phyloP scores from a whole-genome alignment of 2,888 invertebrate genomes.

The Epirrhoe alternata region DNA sequence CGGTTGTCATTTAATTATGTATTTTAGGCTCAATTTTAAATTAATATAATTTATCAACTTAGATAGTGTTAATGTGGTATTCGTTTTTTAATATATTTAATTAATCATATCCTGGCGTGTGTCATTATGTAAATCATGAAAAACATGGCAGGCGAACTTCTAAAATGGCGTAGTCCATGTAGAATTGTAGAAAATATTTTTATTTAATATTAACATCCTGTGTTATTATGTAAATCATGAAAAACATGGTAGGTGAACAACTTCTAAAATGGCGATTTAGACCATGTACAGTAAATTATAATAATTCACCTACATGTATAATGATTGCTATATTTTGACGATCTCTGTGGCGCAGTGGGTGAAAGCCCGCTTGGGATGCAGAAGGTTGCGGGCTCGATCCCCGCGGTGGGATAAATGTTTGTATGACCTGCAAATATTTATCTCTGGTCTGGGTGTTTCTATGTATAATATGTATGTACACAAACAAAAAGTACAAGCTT shows the following conservation, averaged over 20 bases:
- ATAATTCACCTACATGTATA: not conserved
- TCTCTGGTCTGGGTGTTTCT: no score
- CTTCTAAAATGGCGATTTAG: not conserved
- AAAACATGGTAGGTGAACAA: not conserved
- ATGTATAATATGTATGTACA: no score
- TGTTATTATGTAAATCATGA: not conserved
- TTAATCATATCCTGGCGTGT: slow-evolving; percentile 18
- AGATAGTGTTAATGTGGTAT: slow-evolving; percentile 27
- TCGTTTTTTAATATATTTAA: slow-evolving; percentile 27
- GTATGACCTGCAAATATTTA: no score
- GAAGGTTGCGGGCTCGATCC: no score
- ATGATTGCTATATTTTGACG: no score
- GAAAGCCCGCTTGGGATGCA: no score
- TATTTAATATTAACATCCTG: no score
- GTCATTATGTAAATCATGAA: not conserved
- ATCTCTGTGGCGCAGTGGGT: no score
- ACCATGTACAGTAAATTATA: not conserved
- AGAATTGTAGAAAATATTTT: no score
- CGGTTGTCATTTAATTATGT: slow-evolving; percentile 25
- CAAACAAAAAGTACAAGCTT: no score
- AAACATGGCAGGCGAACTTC: not conserved
- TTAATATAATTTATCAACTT: slow-evolving; percentile 34
- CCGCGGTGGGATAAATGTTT: no score
- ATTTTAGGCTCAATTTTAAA: slow-evolving; percentile 11
- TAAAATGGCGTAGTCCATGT: not conserved